Conservation (phyloP, 2,797 vertebrate genomes). For the Helicolenus hilgendorfi region DNA sequence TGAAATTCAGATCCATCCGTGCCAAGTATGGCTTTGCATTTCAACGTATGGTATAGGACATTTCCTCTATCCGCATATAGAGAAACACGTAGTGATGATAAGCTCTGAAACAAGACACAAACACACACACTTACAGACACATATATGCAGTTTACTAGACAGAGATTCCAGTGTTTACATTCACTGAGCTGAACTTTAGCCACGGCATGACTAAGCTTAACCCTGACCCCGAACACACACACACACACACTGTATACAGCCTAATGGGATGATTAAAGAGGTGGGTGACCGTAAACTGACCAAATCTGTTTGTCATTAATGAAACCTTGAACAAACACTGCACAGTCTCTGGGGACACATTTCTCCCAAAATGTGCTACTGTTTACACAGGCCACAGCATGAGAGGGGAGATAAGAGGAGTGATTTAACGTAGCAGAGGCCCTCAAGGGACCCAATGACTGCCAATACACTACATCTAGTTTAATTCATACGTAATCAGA, state of each 20-base stretch:
- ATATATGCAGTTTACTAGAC: not conserved
- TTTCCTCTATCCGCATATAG: not conserved
- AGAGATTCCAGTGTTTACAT: constrained; percentile 40
- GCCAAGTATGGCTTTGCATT: constrained; percentile 29
- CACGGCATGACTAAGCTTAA: not conserved
- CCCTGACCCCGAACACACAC: constrained; percentile 1
- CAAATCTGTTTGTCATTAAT: constrained; percentile 54
- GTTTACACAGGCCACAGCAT: constrained; percentile 45
- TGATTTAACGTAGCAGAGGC: constrained; percentile 8
- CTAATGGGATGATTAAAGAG: constrained; percentile 33
- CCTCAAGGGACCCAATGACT: not conserved
- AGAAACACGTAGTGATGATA: not conserved
- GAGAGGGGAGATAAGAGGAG: constrained; percentile 21
- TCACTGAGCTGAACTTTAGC: not conserved
- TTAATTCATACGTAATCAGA: constrained; percentile 1
- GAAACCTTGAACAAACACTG: constrained; percentile 59
- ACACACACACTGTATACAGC: not conserved
- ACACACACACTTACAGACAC: not conserved
- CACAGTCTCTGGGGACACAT: constrained; percentile 48
- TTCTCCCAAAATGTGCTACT: constrained; percentile 40
- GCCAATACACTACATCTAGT: not conserved
- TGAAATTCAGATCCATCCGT: constrained; percentile 14
- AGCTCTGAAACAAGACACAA: not conserved
- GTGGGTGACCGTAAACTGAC: constrained; percentile 17
- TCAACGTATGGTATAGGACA: constrained; percentile 16